Conservation (phyloP, 2,797 vertebrate species). For the Cossypha niveicapilla region DNA sequence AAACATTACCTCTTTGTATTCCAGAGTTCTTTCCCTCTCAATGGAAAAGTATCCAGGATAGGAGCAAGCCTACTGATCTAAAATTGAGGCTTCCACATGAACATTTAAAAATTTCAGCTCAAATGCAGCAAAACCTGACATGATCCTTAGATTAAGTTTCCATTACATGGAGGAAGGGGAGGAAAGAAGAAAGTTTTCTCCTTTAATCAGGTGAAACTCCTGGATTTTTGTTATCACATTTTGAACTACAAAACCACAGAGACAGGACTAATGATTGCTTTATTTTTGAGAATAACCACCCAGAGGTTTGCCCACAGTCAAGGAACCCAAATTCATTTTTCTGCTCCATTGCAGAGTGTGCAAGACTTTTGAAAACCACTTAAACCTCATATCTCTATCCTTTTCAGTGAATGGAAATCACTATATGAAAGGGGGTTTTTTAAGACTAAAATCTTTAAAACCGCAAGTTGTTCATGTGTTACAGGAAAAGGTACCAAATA, state of each 20-base stretch:
- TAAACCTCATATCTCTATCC: background rate
- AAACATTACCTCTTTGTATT: background rate
- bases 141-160: background rate
- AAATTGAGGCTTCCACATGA: background rate
- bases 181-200: background rate
- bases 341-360: background rate
- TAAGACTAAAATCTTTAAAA: background rate
- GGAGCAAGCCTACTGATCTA: background rate
- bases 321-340: background rate
- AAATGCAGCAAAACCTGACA: background rate
- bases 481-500: background rate
- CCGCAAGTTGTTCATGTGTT: background rate
- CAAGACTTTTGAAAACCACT: background rate
- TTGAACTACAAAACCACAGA: background rate
- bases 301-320: background rate
- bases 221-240: background rate
- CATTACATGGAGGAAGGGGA: background rate
- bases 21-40: background rate
- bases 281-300: background rate
- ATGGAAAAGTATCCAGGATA: background rate
- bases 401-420: background rate
- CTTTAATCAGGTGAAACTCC: background rate
- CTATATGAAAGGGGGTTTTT: accelerated
- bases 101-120: background rate
- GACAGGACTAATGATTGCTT: background rate